phyloP scores from a whole-genome alignment of 2,888 invertebrate species.

The Lycophotia porphyrea region DNA sequence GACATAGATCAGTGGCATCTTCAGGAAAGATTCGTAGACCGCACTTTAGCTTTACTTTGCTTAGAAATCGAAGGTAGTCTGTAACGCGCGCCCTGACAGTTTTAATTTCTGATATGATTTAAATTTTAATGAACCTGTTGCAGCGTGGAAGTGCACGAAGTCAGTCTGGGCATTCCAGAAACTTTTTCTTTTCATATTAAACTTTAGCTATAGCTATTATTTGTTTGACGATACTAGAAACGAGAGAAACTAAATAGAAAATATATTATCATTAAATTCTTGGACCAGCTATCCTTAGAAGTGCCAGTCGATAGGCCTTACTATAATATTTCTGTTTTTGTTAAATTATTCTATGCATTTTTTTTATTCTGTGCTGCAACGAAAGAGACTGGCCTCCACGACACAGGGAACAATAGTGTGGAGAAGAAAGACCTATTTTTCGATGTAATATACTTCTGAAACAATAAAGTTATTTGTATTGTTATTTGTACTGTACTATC shows the following conservation, averaged over 20 bases:
- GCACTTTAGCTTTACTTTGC: neutral
- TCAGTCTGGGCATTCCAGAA: neutral
- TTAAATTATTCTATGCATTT: no score
- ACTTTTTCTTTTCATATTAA: conserved; percentile 31
- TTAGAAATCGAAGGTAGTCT: neutral
- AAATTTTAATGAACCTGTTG: conserved; percentile 30
- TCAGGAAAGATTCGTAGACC: neutral
- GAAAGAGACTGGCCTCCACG: no score
- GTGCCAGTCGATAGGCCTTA: neutral
- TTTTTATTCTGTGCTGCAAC: no score
- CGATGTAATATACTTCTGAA: no score
- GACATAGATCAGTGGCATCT: neutral
- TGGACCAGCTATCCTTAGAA: neutral
- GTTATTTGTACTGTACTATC: neutral
- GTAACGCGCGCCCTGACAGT: neutral
- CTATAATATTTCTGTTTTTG: no score
- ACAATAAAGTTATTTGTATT: no score
- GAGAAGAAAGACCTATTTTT: no score
- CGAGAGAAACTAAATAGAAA: neutral
- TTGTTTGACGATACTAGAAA: neutral
- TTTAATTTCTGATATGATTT: neutral
- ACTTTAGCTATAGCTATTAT: neutral
- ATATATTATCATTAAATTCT: neutral
- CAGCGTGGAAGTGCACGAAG: neutral
- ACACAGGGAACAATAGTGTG: no score